Evolutionary conservation across 2,113 vertebrate genomes (phyloP).

Genomic region (Otus sunia): DNA sequence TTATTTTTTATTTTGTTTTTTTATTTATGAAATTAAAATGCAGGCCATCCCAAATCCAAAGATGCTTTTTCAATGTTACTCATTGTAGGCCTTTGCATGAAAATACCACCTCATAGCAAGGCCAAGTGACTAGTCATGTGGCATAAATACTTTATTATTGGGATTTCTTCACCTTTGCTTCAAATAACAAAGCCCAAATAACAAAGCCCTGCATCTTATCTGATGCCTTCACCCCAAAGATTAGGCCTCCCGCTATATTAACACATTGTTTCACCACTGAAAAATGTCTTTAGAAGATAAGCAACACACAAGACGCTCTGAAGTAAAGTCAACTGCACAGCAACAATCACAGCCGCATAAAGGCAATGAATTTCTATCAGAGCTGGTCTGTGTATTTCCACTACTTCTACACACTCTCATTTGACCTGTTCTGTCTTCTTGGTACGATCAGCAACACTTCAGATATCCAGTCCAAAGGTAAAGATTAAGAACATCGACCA

Average conservation of each 20-base stretch:
- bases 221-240: neutral
- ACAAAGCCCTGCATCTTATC: neutral
- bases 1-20: neutral
- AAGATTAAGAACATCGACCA: neutral
- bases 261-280: neutral
- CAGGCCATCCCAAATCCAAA: neutral
- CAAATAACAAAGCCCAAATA: neutral
- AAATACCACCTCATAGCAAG: neutral
- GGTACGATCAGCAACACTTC: neutral
- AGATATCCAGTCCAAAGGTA: neutral
- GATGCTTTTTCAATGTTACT: neutral
- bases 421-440: neutral
- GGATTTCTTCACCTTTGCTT: neutral
- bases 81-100: neutral
- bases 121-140: neutral
- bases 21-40: neutral
- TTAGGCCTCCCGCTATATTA: neutral
- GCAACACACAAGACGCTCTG: neutral
- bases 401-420: neutral
- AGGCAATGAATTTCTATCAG: neutral
- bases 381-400: neutral
- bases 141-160: neutral
- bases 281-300: neutral
- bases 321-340: neutral
- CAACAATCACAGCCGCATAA: neutral